A percentile compares a stretch with the other conserved stretches of the same genome.
Evolutionary conservation across 2,888 invertebrate genomes (phyloP).

Genomic region (Harpalus rubripes): DNA sequence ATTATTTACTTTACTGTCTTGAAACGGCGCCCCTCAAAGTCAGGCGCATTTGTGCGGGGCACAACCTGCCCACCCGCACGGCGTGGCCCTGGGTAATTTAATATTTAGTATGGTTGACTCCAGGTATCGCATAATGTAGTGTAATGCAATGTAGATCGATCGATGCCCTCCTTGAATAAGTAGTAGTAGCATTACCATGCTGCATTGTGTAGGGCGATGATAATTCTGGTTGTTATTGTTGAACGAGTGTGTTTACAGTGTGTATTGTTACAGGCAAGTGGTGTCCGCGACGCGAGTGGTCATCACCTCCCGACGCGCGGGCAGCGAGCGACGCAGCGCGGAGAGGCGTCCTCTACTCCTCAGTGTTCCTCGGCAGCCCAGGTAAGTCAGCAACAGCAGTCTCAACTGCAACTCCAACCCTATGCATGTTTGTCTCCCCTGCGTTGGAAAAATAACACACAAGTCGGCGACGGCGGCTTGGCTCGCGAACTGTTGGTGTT

Average conservation of each 20-base stretch:
- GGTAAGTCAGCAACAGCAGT: slow-evolving; percentile 81
- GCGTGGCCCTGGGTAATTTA: no score
- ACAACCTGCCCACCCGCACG: no score
- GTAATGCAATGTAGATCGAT: no score
- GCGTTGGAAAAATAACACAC: slow-evolving; percentile 12
- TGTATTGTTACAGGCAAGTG: slow-evolving; percentile 88
- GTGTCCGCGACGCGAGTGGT: slow-evolving; percentile 95
- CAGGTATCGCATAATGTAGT: no score
- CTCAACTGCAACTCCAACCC: slow-evolving; percentile 21
- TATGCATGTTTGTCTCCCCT: slow-evolving; percentile 14
- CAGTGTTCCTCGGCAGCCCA: slow-evolving; percentile 95
- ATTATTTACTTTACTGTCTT: no score
- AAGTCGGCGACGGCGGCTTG: neutral
- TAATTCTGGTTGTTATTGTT: neutral
- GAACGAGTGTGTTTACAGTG: slow-evolving; percentile 34
- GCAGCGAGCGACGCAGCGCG: slow-evolving; percentile 86
- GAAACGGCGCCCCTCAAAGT: no score
- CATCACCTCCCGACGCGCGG: slow-evolving; percentile 90
- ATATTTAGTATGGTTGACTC: no score
- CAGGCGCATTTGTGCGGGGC: no score
- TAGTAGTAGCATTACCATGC: neutral
- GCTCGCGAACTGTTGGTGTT: slow-evolving; percentile 21
- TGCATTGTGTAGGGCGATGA: neutral
- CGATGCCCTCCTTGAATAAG: neutral
- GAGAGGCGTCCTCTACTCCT: slow-evolving; percentile 92